These are phyloP conservation scores for Lypha dubia DNA, from an alignment of 2,888 invertebrate genomes.

Conservation along the genomic window DNA sequence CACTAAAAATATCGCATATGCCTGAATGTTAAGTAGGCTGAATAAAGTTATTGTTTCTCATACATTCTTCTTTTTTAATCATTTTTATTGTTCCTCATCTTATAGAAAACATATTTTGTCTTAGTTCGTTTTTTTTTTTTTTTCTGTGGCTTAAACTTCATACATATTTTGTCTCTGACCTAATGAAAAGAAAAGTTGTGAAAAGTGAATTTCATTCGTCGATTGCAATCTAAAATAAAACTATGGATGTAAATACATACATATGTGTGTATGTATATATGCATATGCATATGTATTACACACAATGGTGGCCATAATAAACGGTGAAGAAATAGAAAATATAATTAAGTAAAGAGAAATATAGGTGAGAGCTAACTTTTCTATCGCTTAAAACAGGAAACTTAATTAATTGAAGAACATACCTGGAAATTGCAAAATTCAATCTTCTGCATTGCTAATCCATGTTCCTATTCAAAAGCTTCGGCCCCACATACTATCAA, in stretches of 20 bases:
- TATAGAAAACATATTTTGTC: neutral
- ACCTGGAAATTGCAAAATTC: too few relatives aligned
- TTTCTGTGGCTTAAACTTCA: neutral
- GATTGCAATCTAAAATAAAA: neutral
- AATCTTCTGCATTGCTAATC: too few relatives aligned
- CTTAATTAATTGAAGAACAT: too few relatives aligned
- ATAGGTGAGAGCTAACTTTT: too few relatives aligned
- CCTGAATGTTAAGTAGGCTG: neutral
- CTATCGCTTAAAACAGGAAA: too few relatives aligned
- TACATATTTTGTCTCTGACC: slow-evolving; percentile 23
- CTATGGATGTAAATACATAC: neutral
- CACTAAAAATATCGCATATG: neutral
- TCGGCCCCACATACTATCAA: too few relatives aligned
- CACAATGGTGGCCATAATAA: too few relatives aligned
- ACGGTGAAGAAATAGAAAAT: too few relatives aligned
- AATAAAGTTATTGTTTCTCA: too few relatives aligned
- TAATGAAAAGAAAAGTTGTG: slow-evolving; percentile 51
- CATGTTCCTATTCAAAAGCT: too few relatives aligned
- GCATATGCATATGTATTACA: too few relatives aligned
- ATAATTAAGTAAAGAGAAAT: too few relatives aligned
- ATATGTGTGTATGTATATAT: neutral
- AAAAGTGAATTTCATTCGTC: slow-evolving; percentile 47
- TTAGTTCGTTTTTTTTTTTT: neutral
- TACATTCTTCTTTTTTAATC: neutral
- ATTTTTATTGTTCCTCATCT: neutral